Percentiles rank a stretch among this genome's conserved stretches.
These are phyloP conservation scores for Ceratosolen fusciceps DNA, from an alignment of 1,140 invertebrate genomes.

Conservation along the genomic window DNA sequence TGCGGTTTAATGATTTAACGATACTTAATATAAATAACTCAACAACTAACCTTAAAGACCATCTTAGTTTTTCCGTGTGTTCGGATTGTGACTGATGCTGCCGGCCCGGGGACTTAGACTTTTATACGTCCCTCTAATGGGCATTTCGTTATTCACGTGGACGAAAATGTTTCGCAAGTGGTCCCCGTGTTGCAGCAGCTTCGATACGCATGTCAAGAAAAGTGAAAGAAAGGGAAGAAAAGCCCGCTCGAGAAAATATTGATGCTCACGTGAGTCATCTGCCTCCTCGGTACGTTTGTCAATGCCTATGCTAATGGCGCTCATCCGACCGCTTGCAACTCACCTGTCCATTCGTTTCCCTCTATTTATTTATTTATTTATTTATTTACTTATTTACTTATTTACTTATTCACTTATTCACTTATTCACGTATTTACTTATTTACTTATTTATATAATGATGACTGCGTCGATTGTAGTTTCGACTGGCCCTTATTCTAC, in stretches of 20 bases:
- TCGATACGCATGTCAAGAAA: neutral
- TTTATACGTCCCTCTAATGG: constrained; percentile 32
- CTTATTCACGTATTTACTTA: no score
- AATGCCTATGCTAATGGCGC: constrained; percentile 8
- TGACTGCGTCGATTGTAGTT: no score
- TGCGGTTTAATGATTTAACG: no score
- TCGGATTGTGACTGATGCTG: constrained; percentile 38
- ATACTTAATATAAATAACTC: no score
- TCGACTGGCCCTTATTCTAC: no score
- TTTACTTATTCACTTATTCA: no score
- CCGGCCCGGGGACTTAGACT: neutral
- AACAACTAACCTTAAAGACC: constrained; percentile 42
- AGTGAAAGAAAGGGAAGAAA: neutral
- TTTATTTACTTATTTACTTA: no score
- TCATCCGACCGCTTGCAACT: neutral
- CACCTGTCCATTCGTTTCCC: neutral
- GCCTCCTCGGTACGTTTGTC: neutral
- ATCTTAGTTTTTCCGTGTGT: constrained; percentile 33
- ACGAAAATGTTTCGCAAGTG: constrained; percentile 34
- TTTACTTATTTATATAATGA: no score
- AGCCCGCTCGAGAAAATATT: constrained; percentile 11
- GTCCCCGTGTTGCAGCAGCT: neutral
- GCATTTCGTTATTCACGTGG: neutral
- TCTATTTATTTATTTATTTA: no score
- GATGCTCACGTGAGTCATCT: neutral